These are phyloP conservation scores for Bovichtus variegatus DNA, from an alignment of 2,797 vertebrate genomes.

Conservation along the genomic window DNA sequence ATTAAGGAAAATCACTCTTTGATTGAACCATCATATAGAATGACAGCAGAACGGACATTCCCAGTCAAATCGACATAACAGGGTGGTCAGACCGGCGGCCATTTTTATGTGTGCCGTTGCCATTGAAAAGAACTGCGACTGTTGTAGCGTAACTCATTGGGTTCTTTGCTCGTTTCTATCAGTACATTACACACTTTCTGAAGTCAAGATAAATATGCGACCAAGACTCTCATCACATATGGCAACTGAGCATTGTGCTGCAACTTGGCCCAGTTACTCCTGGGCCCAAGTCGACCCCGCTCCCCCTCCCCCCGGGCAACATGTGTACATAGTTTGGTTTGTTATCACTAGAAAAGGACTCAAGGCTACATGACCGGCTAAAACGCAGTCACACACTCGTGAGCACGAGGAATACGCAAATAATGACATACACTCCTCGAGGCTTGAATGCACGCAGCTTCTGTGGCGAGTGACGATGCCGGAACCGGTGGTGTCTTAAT, in stretches of 20 bases:
- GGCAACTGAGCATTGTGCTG: not conserved
- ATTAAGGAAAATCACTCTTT: not conserved
- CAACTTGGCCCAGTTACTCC: constrained; percentile 18
- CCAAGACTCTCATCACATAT: constrained; percentile 1
- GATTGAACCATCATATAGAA: no score
- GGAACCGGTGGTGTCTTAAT: constrained; percentile 15
- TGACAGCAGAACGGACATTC: no score
- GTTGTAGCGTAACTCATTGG: not conserved
- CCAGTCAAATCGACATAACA: no score
- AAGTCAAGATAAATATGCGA: not conserved
- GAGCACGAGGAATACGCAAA: constrained; percentile 36
- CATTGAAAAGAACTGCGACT: no score
- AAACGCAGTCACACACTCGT: constrained; percentile 31
- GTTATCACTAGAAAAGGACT: constrained; percentile 23
- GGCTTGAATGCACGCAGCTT: not conserved
- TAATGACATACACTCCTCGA: constrained; percentile 8
- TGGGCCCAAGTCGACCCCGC: not conserved
- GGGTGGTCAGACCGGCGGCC: no score
- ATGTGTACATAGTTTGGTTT: constrained; percentile 37
- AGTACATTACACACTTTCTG: not conserved
- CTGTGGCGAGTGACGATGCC: not conserved
- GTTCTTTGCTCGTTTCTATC: not conserved
- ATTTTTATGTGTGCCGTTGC: no score
- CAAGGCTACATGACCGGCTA: constrained; percentile 17
- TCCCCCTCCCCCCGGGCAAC: not conserved